Evolutionary conservation across 2,888 invertebrate genomes (phyloP).

Genomic region (Caenorhabditis macrosperma): DNA sequence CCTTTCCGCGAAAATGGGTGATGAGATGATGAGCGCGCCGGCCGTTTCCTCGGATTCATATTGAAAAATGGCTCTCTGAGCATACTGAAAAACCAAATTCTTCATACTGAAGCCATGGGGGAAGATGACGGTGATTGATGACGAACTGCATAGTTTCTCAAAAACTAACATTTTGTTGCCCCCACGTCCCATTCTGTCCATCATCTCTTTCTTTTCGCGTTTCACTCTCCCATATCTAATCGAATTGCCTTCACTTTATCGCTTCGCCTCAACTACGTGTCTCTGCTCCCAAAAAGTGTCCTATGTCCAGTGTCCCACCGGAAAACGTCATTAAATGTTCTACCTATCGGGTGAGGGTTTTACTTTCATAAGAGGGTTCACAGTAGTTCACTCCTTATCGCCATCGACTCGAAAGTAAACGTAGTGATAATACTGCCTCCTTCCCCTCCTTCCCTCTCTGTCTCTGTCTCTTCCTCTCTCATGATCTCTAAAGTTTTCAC

Average conservation of each 20-base stretch:
- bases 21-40: slow-evolving; percentile 37
- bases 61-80: neutral
- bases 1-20: neutral
- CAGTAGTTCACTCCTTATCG: too few species aligned
- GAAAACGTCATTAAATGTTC: too few species aligned
- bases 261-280: neutral
- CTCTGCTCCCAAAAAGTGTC: neutral
- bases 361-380: neutral
- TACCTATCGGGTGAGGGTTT: neutral
- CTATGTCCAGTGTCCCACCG: slow-evolving; percentile 1
- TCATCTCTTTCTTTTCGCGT: neutral
- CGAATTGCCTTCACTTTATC: slow-evolving; percentile 8
- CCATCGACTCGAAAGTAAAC: too few species aligned
- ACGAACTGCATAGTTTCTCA: too few species aligned
- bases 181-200: neutral
- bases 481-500: too few species aligned
- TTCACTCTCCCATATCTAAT: neutral
- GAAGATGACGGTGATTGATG: slow-evolving; percentile 8
- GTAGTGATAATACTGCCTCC: too few species aligned
- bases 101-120: neutral
- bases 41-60: slow-evolving; percentile 53
- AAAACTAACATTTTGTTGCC: neutral
- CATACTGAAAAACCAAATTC: neutral
- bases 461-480: too few species aligned
- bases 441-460: too few species aligned